These are phyloP conservation scores for Rutpela maculata DNA, from an alignment of 2,888 invertebrate species.

Conservation along the genomic window DNA sequence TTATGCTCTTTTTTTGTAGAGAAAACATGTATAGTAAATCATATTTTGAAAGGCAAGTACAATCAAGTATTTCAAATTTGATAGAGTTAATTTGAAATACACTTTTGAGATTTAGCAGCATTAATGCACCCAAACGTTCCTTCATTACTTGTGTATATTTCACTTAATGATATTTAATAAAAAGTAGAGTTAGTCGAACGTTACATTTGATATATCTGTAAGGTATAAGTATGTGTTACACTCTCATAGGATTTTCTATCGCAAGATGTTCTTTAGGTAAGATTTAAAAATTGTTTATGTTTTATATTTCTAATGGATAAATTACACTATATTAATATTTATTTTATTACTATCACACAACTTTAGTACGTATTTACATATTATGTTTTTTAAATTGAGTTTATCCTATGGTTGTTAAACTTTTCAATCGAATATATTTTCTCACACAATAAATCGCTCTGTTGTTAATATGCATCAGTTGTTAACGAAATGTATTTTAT, in stretches of 20 bases:
- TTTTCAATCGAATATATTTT: constrained; percentile 43
- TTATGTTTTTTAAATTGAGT: constrained; percentile 11
- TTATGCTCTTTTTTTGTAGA: constrained; percentile 17
- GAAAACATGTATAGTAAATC: constrained; percentile 19
- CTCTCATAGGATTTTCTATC: constrained; percentile 39
- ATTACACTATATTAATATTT: constrained; percentile 22
- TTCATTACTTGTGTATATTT: constrained; percentile 46
- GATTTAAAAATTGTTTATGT: constrained; percentile 17
- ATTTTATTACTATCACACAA: constrained; percentile 8
- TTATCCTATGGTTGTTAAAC: constrained; percentile 24
- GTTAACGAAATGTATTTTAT: constrained; percentile 48
- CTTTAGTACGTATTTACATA: not conserved
- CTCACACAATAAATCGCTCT: constrained; percentile 28
- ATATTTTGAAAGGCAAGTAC: constrained; percentile 51
- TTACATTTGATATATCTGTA: constrained; percentile 39
- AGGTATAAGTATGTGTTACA: constrained; percentile 34
- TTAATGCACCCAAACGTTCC: constrained; percentile 43
- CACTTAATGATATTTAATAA: constrained; percentile 45
- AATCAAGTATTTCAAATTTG: constrained; percentile 54
- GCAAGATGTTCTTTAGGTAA: constrained; percentile 28
- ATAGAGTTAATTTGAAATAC: constrained; percentile 43
- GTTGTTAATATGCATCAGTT: constrained; percentile 47
- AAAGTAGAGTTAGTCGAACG: constrained; percentile 36
- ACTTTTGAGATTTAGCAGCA: constrained; percentile 52
- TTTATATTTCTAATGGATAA: constrained; percentile 11